These are phyloP conservation scores for Pholis gunnellus DNA, from an alignment of 2,113 vertebrate genomes.

Conservation along the genomic window DNA sequence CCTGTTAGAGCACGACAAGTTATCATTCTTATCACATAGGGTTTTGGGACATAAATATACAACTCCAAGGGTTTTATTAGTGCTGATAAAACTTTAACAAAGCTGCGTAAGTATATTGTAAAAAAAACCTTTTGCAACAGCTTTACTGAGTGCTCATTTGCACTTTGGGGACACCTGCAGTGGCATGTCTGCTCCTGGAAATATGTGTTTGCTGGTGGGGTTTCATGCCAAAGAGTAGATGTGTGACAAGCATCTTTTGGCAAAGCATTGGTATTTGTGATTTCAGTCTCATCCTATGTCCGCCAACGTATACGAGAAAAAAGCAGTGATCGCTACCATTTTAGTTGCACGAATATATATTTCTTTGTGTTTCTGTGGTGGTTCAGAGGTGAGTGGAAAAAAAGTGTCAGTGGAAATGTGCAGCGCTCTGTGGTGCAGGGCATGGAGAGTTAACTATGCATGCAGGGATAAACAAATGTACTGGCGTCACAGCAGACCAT, in stretches of 20 bases:
- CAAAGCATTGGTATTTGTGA: neutral
- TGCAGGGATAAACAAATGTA: conserved; percentile 68
- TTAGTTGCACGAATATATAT: neutral
- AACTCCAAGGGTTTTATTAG: neutral
- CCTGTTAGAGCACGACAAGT: neutral
- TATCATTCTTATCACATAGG: neutral
- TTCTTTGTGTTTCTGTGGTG: conserved; percentile 13
- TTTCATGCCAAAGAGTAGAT: conserved; percentile 29
- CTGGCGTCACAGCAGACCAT: conserved; percentile 60
- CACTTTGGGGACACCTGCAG: neutral
- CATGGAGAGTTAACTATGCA: conserved; percentile 58
- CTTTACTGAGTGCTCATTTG: neutral
- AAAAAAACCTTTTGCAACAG: neutral
- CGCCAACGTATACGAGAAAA: neutral
- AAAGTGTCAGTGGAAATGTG: conserved; percentile 55
- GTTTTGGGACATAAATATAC: too few species aligned
- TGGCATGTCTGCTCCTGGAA: neutral
- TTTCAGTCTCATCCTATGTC: neutral
- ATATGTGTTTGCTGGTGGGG: neutral
- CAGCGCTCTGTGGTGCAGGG: conserved; percentile 52
- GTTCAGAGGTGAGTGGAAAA: conserved; percentile 36
- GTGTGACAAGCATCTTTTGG: conserved; percentile 20
- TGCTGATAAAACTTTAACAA: neutral
- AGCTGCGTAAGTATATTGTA: neutral
- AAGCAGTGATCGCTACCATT: neutral